Evolutionary conservation across 2,888 invertebrate species (phyloP), one percentile per base, ranked within the genome.

Genomic region (Cheilosia variabilis): DNA sequence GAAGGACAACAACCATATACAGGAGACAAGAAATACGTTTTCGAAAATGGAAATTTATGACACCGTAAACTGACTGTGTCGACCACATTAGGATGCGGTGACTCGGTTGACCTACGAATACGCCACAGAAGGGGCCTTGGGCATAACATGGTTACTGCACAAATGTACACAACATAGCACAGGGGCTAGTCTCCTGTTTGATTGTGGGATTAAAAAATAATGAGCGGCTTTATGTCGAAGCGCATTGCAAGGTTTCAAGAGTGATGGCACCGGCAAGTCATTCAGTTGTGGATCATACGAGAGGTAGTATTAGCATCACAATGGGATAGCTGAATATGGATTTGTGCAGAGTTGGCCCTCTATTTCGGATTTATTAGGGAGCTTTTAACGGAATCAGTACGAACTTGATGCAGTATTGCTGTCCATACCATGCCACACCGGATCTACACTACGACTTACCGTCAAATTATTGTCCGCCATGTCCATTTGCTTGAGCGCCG

Each of bases 381-480:
- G 7, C 6, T 1, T 1, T 27, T 1, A 27, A 27, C 6, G 27
- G 27, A 6, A 27, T 27, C 27, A 6, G 27, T 27, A 27, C 6
- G 27, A 27, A 27, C 27, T 27, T 27, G 27, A 27, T 27, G 27
- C 0, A 6, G 27, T 27, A 27, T 6, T 27, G 27, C 27, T 7
- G 27, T 27, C 7, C 27, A 6, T 22, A 22, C 22, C 22, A 22
- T 22, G 2, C 22, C 22, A 27, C 6, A 27, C 27, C 27, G 7
- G 27, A 27, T 1, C 27, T 27, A 27, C 6, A 27, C 27, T 27
- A 27, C 6, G 6, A 27, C 91, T 93, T 57, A 94, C 93, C 88
- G 96, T 95, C 90, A 98, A 94, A 91, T 96, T 96, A 92, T 98
- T 98, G 91, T 96, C 95, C 87, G 96, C 95, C 87, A 97, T 93